Percentiles rank a stretch among this genome's conserved stretches.
These are phyloP conservation scores for Anisognathus igniventris DNA, from an alignment of 2,797 vertebrate species.

Conservation along the genomic window DNA sequence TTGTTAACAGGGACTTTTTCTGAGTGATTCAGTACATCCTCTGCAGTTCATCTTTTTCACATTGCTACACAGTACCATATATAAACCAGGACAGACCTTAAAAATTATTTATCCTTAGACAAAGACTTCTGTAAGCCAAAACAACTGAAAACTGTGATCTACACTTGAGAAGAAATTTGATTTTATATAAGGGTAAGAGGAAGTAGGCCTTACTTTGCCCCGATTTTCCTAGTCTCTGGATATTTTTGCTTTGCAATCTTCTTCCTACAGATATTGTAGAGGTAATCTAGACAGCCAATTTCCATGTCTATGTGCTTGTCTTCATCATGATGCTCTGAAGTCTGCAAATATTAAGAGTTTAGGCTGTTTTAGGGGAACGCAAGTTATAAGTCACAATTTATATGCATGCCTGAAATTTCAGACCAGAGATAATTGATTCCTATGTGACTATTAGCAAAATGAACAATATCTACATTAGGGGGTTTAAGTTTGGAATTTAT, in stretches of 20 bases:
- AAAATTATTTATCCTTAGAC: background rate
- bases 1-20: background rate
- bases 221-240: fast-evolving
- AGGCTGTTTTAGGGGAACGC: background rate
- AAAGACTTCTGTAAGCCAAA: background rate
- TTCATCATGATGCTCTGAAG: background rate
- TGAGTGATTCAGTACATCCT: fast-evolving
- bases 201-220: background rate
- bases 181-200: background rate
- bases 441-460: background rate
- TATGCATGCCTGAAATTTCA: background rate
- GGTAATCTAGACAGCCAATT: background rate
- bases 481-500: background rate
- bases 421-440: background rate
- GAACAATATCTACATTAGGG: background rate
- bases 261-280: background rate
- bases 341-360: background rate
- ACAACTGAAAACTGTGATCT: background rate
- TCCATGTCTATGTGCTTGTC: background rate
- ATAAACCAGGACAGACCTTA: background rate
- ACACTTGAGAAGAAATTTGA: background rate
- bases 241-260: background rate
- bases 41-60: background rate
- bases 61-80: background rate
- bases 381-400: background rate